Percentiles rank a stretch among this genome's conserved stretches.
phyloP scores from a whole-genome alignment of 92 coral and sea anemone species.

The Heliopora coerulea region DNA sequence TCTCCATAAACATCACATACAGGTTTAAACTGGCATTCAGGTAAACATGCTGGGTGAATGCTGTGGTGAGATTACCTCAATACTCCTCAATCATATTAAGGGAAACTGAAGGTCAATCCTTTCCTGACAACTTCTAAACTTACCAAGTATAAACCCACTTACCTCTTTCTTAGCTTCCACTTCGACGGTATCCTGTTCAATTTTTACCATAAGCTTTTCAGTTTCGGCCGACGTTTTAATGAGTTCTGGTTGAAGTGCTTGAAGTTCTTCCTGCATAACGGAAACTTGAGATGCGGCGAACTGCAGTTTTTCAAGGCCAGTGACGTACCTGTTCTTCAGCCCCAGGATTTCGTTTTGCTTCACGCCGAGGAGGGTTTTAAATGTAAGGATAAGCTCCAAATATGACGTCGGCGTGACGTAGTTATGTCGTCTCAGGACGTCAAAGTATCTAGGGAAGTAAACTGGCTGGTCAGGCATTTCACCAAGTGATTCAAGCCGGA shows the following conservation, averaged over 20 bases:
- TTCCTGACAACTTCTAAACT: too few species aligned
- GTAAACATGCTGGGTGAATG: too few species aligned
- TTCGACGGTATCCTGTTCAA: conserved; percentile 97
- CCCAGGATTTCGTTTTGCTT: conserved; percentile 92
- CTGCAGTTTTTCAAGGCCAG: conserved; percentile 91
- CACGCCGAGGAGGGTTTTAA: conserved; percentile 84
- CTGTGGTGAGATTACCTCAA: too few species aligned
- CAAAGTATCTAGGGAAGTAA: conserved; percentile 63
- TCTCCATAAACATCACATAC: too few species aligned
- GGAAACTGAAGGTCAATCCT: too few species aligned
- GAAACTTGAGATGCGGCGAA: conserved; percentile 99
- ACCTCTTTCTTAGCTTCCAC: conserved; percentile 99
- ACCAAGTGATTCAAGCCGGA: too few species aligned
- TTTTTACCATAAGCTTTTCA: conserved; percentile 90
- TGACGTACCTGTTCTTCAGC: conserved; percentile 80
- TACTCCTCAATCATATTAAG: too few species aligned
- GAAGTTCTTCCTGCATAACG: conserved; percentile 97
- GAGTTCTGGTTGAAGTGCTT: conserved; percentile 92
- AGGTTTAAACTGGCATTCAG: too few species aligned
- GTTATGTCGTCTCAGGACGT: conserved; percentile 83
- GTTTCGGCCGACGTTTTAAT: conserved; percentile 99
- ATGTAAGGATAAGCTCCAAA: conserved; percentile 95
- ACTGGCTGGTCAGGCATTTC: too few species aligned
- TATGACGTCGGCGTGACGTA: conserved; percentile 99
- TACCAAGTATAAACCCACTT: conserved; percentile 16